Conservation (phyloP, 2,113 vertebrate genomes). For the Eulacestoma nigropectus region DNA sequence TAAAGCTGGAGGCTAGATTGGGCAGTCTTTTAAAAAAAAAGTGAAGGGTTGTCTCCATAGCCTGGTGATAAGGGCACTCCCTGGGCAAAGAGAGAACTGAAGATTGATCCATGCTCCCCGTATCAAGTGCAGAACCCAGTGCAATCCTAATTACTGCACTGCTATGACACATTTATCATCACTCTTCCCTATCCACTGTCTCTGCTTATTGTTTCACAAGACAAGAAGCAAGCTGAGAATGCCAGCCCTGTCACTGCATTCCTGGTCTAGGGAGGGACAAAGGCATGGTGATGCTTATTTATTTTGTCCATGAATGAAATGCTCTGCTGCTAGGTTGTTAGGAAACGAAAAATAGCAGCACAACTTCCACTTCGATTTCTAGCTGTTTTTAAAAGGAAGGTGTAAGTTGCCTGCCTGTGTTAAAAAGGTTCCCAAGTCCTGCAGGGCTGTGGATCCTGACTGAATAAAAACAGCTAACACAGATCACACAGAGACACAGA, state of each 20-base stretch:
- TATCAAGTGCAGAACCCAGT: background rate
- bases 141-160: slow-evolving; percentile 19
- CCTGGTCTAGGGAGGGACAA: background rate
- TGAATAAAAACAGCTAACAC: background rate
- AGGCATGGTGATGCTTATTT: background rate
- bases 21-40: background rate
- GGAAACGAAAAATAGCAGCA: background rate
- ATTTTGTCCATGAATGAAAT: background rate
- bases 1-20: background rate
- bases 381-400: background rate
- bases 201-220: background rate
- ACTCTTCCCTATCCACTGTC: background rate
- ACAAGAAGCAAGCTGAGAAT: slow-evolving; percentile 19
- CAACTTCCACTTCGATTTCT: background rate
- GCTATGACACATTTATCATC: slow-evolving; percentile 20
- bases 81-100: background rate
- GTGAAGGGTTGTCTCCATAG: background rate
- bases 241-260: background rate
- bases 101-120: background rate
- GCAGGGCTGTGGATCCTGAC: background rate
- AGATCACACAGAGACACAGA: background rate
- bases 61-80: background rate
- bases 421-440: background rate
- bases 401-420: background rate
- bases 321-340: background rate